Evolutionary conservation across 2,113 vertebrate species (phyloP).

Genomic region (Galbula dea): DNA sequence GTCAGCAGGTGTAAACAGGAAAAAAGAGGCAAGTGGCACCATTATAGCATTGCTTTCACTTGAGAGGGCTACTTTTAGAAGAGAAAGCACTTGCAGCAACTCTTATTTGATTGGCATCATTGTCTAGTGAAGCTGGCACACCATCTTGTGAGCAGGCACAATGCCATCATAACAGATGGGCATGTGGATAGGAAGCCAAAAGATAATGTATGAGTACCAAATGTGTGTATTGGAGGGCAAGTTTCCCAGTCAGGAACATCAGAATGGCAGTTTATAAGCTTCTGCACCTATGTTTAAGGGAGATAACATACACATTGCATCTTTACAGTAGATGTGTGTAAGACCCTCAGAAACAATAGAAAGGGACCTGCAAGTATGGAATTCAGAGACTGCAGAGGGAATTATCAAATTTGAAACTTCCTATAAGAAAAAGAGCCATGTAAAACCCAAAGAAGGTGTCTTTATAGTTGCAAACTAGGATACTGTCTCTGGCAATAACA

Average conservation of each 20-base stretch:
- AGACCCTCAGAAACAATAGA: neutral
- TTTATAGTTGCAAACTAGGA: neutral
- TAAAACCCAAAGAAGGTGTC: neutral
- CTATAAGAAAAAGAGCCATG: neutral
- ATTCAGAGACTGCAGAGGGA: neutral
- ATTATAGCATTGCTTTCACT: slow-evolving; percentile 36
- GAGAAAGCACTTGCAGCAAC: slow-evolving; percentile 22
- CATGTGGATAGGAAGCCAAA: slow-evolving; percentile 63
- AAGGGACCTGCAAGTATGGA: neutral
- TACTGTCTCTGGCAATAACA: neutral
- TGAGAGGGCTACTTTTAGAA: slow-evolving; percentile 45
- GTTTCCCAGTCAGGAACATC: slow-evolving; percentile 61
- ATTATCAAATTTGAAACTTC: neutral
- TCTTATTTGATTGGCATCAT: slow-evolving; percentile 60
- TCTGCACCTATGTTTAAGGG: slow-evolving; percentile 49
- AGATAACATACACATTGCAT: neutral
- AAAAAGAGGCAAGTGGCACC: slow-evolving; percentile 42
- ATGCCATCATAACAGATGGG: slow-evolving; percentile 70
- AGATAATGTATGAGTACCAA: slow-evolving; percentile 72
- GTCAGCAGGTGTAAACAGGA: slow-evolving; percentile 60
- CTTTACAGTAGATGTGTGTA: neutral
- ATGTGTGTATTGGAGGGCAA: slow-evolving; percentile 66
- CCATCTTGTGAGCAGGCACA: slow-evolving; percentile 61
- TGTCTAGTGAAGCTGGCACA: slow-evolving; percentile 67
- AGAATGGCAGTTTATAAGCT: slow-evolving; percentile 26